A percentile compares a stretch with the other conserved stretches of the same genome.
phyloP scores from a whole-genome alignment of 1,140 invertebrate genomes.

The Philotrypesis tridentata region DNA sequence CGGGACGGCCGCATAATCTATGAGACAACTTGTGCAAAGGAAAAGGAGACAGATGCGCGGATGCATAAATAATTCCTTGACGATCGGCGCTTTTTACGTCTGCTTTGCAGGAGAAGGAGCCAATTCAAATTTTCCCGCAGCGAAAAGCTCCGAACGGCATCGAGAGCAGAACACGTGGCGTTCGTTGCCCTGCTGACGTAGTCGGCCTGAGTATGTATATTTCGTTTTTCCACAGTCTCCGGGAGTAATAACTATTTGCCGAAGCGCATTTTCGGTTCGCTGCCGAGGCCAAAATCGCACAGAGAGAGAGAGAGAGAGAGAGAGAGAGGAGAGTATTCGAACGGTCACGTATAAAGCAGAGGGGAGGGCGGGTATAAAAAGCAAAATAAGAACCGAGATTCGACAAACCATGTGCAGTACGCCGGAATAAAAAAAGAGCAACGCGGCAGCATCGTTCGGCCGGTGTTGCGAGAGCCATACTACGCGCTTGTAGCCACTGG shows the following conservation, averaged over 20 bases:
- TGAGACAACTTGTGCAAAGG: background rate
- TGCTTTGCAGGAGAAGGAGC: too few relatives aligned
- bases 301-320: too few relatives aligned
- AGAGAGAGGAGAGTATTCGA: too few relatives aligned
- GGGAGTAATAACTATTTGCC: background rate
- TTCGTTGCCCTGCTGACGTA: too few relatives aligned
- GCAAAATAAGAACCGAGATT: constrained; percentile 8
- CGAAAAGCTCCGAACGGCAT: too few relatives aligned
- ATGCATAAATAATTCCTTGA: constrained; percentile 42
- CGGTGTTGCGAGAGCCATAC: constrained; percentile 6
- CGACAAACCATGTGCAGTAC: background rate
- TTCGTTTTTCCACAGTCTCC: background rate
- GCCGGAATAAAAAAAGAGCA: background rate
- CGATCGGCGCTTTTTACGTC: background rate
- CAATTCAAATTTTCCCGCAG: too few relatives aligned
- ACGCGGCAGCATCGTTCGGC: constrained; percentile 18
- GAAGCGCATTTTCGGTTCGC: background rate
- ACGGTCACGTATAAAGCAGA: background rate
- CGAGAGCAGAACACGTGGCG: too few relatives aligned
- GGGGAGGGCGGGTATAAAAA: background rate
- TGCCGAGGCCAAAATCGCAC: background rate
- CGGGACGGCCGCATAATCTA: constrained; percentile 42
- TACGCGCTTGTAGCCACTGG: constrained; percentile 10
- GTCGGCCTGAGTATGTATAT: too few relatives aligned
- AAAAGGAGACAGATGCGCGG: constrained; percentile 8